Conservation (phyloP, 2,888 invertebrate species). For the Drosophila borborema region DNA sequence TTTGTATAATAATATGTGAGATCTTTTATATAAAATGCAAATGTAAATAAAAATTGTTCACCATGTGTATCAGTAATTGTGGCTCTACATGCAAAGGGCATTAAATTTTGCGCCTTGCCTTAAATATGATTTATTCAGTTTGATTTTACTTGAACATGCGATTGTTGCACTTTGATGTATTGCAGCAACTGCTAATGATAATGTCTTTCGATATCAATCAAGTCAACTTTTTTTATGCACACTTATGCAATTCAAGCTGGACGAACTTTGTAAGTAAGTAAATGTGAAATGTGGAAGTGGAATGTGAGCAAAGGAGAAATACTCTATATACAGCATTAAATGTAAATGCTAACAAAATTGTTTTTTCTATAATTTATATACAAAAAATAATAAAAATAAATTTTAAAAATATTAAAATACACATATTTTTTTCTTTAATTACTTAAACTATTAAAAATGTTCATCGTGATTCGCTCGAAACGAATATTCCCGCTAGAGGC, state of each 20-base stretch:
- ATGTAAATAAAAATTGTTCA: background rate
- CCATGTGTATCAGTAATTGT: background rate
- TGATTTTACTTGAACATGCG: slow-evolving; percentile 8
- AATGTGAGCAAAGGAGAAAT: background rate
- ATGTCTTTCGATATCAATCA: slow-evolving; percentile 14
- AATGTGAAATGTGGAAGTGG: background rate
- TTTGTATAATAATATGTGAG: background rate
- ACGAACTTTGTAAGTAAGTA: background rate
- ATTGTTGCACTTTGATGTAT: slow-evolving; percentile 8
- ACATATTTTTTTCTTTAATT: too few species aligned
- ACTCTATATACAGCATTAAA: too few species aligned
- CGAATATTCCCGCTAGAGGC: too few species aligned
- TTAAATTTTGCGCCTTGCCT: background rate
- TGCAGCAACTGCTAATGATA: slow-evolving; percentile 16
- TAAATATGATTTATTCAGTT: background rate
- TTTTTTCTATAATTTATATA: too few species aligned
- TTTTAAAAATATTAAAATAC: too few species aligned
- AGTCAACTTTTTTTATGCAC: background rate
- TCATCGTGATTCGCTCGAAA: too few species aligned
- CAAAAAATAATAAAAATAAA: too few species aligned
- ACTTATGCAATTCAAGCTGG: background rate
- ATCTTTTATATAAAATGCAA: background rate
- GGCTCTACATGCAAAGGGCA: background rate
- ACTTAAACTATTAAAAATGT: too few species aligned
- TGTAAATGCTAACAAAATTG: too few species aligned